Evolutionary conservation across 2,797 vertebrate genomes (phyloP), one percentile per base, ranked within the genome.

Genomic region (Dendrocincla tyrannina): DNA sequence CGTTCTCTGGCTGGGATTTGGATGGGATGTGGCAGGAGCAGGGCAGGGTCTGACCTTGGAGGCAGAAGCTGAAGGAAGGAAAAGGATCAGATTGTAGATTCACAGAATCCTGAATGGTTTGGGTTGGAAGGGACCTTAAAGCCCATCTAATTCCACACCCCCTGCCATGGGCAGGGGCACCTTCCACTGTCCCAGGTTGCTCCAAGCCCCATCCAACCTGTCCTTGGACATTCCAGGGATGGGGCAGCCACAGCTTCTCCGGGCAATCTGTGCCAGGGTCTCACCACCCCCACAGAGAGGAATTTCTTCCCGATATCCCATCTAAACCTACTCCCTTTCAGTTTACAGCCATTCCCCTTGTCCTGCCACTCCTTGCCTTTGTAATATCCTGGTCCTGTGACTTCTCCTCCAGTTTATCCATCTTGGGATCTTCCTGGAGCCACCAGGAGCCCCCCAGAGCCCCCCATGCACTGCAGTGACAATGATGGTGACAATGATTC

Each of bases 31-130:
- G 56, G 87, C 56, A 47, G 56, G 50, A 75, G 73, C 5, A 6
- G 80, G n/a, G 60, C 11, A 13, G 33, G 22, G 3, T 35, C 37
- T 0, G 1, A 67, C 7, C 25, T 37, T 1, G 0, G 22, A 47
- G 52, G 46, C 32, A 30, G 41, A 23, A 80, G 12, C 6, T 58
- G 30, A 33, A 37, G n/a, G 62, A 30, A 64, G 33, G 35, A 49
- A 13, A 25, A 52, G 17, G 44, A 68, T 7, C 23, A 42, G 27
- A 7, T n/a, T 9, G 23, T 24, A 33, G n/a, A 33, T 8, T n/a
- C 33, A 35, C 23, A 35, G 23, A 35, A 58, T 25, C 23, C 15
- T 35, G 33, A 35, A 25, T 15, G 33, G 56, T 58, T 58, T 58
- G 56, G 56, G 33, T 35, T 11, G 10, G 56, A 58, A 35, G 33